Base-by-base conservation (phyloP, 2,888 invertebrate species). In the Bombylius discolor region DNA sequence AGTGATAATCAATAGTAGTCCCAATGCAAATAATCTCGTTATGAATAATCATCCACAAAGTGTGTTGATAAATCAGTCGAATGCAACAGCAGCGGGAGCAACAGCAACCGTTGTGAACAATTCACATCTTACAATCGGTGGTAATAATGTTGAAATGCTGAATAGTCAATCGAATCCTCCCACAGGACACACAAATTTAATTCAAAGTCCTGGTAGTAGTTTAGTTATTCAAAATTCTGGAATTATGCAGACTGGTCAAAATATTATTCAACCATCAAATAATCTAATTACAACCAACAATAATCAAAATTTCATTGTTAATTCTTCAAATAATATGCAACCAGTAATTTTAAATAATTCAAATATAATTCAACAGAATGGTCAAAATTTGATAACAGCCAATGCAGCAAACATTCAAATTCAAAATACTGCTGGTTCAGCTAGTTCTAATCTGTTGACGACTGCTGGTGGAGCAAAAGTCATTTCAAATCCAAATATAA, bases 381-480 rank as follows among this genome's bases (percentile, higher is more conserved):
- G 63, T 33, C 63, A 63, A 47, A 64, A 63, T 57, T 46, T 64
- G 9, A 59, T 63, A 52, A 55, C 64, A 14, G 44, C 62, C 36
- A 62, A 56, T 47, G 46, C 47, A 12, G 52, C 49, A 1, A 60
- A 62, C 51, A 47, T 63, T 14, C 58, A 60, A 47, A 59, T 60
- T 47, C 50, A 52, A 14, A 51, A 45, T 14, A 55, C 49, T 44
- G 36, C 50, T 8, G 36, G 49, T 11, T 44, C 56, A 32, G 36
- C 50, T 5, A 33, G 49, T 11, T 44, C 56, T 23, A 56, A 63
- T 34, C 59, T 61, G 23, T 56, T 58, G 33, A 31, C 51, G 12
- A 52, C 57, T 3, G 60, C 62, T n/a, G 67, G 64, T 47, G 62
- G 64, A 7, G 64, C 64, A 53, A 68, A 67, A 57, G 64, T 69